Percentiles rank a stretch among this genome's conserved stretches.
Conservation (phyloP, 2,888 invertebrate species). For the Cataglyphis livida region DNA sequence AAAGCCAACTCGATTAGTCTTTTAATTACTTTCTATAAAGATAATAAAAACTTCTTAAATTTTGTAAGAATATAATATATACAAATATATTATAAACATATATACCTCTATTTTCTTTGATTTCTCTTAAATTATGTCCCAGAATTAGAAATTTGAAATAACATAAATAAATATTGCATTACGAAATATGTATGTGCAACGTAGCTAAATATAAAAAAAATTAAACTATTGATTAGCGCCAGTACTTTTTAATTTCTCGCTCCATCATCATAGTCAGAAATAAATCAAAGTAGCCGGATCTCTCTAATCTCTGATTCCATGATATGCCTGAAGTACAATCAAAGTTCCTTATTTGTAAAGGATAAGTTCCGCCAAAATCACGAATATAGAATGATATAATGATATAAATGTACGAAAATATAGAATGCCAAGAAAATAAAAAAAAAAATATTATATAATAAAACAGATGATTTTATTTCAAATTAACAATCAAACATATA, state of each 20-base stretch:
- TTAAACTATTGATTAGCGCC: conserved; percentile 74
- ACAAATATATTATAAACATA: not conserved
- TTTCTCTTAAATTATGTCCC: not conserved
- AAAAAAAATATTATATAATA: too few species aligned
- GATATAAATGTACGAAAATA: too few species aligned
- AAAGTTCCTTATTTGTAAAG: too few species aligned
- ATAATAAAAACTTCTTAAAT: not conserved
- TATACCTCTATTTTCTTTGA: not conserved
- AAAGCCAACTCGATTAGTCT: too few species aligned
- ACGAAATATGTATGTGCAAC: not conserved
- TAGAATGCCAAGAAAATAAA: too few species aligned
- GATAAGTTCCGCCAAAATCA: too few species aligned
- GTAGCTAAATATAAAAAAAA: conserved; percentile 40
- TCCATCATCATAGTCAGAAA: conserved; percentile 48
- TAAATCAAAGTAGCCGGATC: conserved; percentile 43
- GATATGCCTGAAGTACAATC: conserved; percentile 28
- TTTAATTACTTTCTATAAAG: too few species aligned
- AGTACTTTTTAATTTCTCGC: conserved; percentile 78
- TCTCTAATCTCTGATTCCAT: conserved; percentile 45
- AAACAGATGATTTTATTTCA: too few species aligned
- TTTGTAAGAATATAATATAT: not conserved
- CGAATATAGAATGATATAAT: too few species aligned
- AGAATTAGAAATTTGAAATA: not conserved
- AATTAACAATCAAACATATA: too few species aligned
- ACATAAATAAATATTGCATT: not conserved